A percentile compares a stretch with the other conserved stretches of the same genome.
Evolutionary conservation across 1,140 invertebrate genomes (phyloP).

Genomic region (Oryctes rhinoceros): DNA sequence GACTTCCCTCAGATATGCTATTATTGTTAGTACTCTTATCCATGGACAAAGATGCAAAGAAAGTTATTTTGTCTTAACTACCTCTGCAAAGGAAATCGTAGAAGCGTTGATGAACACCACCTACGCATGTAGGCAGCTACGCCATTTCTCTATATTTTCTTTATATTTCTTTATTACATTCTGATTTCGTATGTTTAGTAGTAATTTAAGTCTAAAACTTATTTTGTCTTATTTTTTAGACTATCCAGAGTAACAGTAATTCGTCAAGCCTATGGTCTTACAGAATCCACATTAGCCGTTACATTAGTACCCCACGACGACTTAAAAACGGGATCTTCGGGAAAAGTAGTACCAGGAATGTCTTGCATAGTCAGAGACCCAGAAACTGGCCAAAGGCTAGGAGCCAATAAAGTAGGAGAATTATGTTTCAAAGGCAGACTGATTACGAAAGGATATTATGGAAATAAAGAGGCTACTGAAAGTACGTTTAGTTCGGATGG

Average conservation of each 20-base stretch:
- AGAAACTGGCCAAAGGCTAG: slow-evolving; percentile 68
- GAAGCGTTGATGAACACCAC: too few relatives aligned
- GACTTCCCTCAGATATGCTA: too few relatives aligned
- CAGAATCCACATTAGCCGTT: slow-evolving; percentile 67
- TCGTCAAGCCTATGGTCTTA: slow-evolving; percentile 74
- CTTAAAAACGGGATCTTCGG: slow-evolving; percentile 66
- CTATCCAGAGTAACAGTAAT: slow-evolving; percentile 53
- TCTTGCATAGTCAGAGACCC: slow-evolving; percentile 69
- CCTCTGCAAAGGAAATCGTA: too few relatives aligned
- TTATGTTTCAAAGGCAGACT: slow-evolving; percentile 71
- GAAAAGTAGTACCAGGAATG: slow-evolving; percentile 65
- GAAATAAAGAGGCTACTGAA: slow-evolving; percentile 75
- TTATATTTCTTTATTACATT: too few relatives aligned
- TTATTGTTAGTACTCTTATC: too few relatives aligned
- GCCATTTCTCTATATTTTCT: too few relatives aligned
- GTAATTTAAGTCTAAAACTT: too few relatives aligned
- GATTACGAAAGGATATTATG: slow-evolving; percentile 72
- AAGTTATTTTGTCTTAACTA: too few relatives aligned
- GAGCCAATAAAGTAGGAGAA: slow-evolving; percentile 71
- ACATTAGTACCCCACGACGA: slow-evolving; percentile 45
- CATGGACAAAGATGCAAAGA: too few relatives aligned
- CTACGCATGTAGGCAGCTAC: too few relatives aligned
- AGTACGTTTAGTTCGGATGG: slow-evolving; percentile 74
- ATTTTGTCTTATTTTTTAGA: not conserved
- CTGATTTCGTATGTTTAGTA: too few relatives aligned